These are phyloP conservation scores for Apostichopus leukothele DNA, from an alignment of 53 echinoderm and acorn worm genomes.

Conservation along the genomic window DNA sequence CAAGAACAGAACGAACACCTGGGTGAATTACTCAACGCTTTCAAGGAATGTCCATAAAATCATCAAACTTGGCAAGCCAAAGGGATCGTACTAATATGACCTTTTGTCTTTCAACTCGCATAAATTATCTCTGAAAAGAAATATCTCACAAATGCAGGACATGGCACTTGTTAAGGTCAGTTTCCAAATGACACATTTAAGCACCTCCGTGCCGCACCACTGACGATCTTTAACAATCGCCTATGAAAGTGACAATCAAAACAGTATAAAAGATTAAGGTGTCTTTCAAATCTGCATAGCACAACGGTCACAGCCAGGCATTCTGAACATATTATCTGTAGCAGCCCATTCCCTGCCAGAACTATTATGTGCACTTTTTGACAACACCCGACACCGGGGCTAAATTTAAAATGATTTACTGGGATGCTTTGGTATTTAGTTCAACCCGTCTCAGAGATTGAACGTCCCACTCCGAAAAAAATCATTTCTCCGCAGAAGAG, in stretches of 20 bases:
- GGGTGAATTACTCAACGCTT: too few relatives aligned
- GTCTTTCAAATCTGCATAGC: not conserved
- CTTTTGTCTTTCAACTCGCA: too few relatives aligned
- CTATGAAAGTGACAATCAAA: not conserved
- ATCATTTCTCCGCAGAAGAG: not conserved
- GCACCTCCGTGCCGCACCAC: not conserved
- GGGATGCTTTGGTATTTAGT: slow-evolving; percentile 18
- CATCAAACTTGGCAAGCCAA: too few relatives aligned
- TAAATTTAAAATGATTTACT: slow-evolving; percentile 41
- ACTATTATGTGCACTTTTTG: slow-evolving; percentile 7
- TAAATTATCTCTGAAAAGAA: too few relatives aligned
- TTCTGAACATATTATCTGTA: slow-evolving; percentile 27
- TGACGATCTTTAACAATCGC: not conserved
- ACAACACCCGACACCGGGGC: slow-evolving; percentile 22
- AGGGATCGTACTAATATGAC: too few relatives aligned
- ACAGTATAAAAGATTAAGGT: not conserved
- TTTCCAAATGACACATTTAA: not conserved
- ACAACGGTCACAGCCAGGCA: not conserved
- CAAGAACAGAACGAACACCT: too few relatives aligned
- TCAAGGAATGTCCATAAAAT: too few relatives aligned
- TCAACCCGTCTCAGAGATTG: not conserved
- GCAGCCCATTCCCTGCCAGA: not conserved
- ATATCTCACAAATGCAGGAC: not conserved
- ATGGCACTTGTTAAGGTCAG: not conserved
- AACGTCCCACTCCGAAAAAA: slow-evolving; percentile 17